Evolutionary conservation across 2,888 invertebrate species (phyloP), one percentile per base, ranked within the genome.

Genomic region (Spodoptera littoralis): DNA sequence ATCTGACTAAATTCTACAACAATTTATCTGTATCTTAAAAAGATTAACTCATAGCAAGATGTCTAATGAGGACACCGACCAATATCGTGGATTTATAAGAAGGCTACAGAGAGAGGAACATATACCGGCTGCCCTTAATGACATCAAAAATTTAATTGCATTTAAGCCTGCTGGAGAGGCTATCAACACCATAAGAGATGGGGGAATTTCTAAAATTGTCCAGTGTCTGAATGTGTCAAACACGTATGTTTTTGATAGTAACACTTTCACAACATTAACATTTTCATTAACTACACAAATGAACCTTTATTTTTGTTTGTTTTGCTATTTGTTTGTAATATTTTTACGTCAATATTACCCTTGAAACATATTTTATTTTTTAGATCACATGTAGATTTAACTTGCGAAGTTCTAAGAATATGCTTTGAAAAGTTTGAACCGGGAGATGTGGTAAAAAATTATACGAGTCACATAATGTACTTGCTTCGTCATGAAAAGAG

Each of bases 401-500:
- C 84, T 6, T 86, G 86, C 55, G 85, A 85, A 53, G 82, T 84
- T 27, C 65, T 87, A 41, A 80, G 76, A 65, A 58, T 77, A 41
- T 83, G 80, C 63, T 95, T 98, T 86, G 93, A 95, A 11, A 96
- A 96, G 77, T 91, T 97, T 74, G 93, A 93, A 60, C 88, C 96
- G 51, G 95, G 95, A n/a, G 95, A 96, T 73, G 93, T 96, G 41
- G 90, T 96, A 3, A 94, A 91, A 76, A 94, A 95, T 59, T 96
- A 96, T 81, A 96, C 95, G 22, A 89, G 92, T 36, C 89, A 96
- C 55, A 85, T 97, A 30, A 95, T 96, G 89, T 94, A 95, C 73
- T 95, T 96, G 46, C 89, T 97, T 45, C 90, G 94, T 0, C 96
- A 97, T 88, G 95, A 95, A 12, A 95, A 95, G 74, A 81, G 94